Conservation (phyloP, 2,113 vertebrate species). For the Myotis davidii region DNA sequence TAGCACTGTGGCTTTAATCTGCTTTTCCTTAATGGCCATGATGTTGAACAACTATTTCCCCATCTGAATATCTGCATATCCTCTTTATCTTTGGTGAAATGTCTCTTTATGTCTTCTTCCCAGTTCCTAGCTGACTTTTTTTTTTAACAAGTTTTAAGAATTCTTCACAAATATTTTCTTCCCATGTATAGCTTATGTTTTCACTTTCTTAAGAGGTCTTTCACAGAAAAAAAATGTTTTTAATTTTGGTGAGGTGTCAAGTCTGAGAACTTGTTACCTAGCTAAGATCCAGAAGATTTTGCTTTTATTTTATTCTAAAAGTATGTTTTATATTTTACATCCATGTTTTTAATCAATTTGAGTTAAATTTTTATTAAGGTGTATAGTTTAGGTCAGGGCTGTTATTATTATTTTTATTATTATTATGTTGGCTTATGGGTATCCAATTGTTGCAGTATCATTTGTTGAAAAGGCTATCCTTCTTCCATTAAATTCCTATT, state of each 20-base stretch:
- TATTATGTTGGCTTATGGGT: not conserved
- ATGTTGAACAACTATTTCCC: not conserved
- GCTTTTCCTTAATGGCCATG: not conserved
- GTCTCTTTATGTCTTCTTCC: not conserved
- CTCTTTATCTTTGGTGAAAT: not conserved
- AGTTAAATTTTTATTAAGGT: not conserved
- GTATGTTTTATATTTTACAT: not conserved
- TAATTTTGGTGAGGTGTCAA: constrained; percentile 5
- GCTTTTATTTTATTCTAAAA: not conserved
- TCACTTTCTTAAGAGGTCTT: not conserved
- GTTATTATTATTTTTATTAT: not conserved
- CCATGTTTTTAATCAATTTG: not conserved
- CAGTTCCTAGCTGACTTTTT: not conserved
- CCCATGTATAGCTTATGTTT: not conserved
- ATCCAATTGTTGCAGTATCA: not conserved
- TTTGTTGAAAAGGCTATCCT: not conserved
- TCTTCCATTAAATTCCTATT: not conserved
- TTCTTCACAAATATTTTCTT: not conserved
- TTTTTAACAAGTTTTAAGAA: not conserved
- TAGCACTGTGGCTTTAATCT: not conserved
- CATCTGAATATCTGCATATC: not conserved
- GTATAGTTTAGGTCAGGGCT: not conserved
- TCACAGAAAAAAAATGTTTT: not conserved
- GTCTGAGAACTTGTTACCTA: not conserved
- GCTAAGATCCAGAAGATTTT: not conserved